These are phyloP conservation scores for Scaptomyza montana DNA, from an alignment of 1,140 invertebrate species.

Conservation along the genomic window DNA sequence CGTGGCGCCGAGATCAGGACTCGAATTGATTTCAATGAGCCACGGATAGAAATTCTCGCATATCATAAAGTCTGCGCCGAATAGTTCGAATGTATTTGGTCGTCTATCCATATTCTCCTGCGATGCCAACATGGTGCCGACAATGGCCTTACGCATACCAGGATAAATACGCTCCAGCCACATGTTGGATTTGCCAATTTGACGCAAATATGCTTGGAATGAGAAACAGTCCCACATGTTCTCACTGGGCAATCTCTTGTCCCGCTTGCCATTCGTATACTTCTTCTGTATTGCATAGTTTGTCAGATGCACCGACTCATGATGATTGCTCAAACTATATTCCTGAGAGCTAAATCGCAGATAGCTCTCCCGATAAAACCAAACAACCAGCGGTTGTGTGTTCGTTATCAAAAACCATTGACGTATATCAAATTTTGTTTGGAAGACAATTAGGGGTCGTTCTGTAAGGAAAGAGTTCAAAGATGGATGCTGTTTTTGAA, in stretches of 20 bases:
- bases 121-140: constrained; percentile 93
- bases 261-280: constrained; percentile 92
- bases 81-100: constrained; percentile 95
- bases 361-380: constrained; percentile 91
- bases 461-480: constrained; percentile 85
- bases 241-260: constrained; percentile 89
- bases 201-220: constrained; percentile 89
- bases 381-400: constrained; percentile 94
- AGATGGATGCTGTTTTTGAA: no score
- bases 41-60: constrained; percentile 95
- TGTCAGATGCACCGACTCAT: constrained; percentile 96
- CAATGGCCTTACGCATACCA: constrained; percentile 94
- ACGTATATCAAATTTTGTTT: constrained; percentile 97
- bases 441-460: constrained; percentile 92
- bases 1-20: constrained; percentile 94
- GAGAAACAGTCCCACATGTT: constrained; percentile 95
- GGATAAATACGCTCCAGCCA: constrained; percentile 94
- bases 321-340: constrained; percentile 94
- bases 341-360: constrained; percentile 96
- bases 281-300: constrained; percentile 97
- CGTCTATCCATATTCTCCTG: constrained; percentile 94
- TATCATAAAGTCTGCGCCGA: constrained; percentile 96
- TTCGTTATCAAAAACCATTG: constrained; percentile 92
- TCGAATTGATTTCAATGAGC: constrained; percentile 97
- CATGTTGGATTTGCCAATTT: constrained; percentile 89